Evolutionary conservation across 2,113 vertebrate species (phyloP).

Genomic region (Rhynchopsitta pachyrhyncha): DNA sequence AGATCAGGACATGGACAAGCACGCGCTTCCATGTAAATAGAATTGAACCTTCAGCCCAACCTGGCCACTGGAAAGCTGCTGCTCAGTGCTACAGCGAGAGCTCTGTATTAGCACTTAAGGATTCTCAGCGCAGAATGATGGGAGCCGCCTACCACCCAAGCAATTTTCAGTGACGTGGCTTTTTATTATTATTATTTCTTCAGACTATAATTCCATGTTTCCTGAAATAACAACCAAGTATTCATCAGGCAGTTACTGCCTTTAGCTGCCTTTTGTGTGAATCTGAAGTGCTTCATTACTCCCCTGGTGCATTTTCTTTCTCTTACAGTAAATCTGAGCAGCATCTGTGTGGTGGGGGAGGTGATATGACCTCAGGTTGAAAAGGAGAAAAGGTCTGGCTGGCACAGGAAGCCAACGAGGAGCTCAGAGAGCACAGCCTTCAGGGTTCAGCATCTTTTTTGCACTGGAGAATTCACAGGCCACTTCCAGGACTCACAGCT

Average conservation of each 20-base stretch:
- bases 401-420: neutral
- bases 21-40: neutral
- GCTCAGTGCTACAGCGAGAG: neutral
- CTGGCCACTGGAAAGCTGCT: neutral
- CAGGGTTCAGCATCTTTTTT: neutral
- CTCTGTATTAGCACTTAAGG: neutral
- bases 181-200: conserved; percentile 59
- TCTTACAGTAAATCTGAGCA: conserved; percentile 26
- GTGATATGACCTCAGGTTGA: neutral
- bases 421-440: neutral
- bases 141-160: neutral
- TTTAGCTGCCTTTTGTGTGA: conserved; percentile 59
- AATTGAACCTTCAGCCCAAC: neutral
- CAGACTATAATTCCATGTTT: conserved; percentile 63
- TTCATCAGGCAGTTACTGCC: conserved; percentile 44
- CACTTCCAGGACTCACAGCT: neutral
- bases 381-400: neutral
- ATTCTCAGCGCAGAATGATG: neutral
- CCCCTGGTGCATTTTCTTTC: neutral
- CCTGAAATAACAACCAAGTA: conserved; percentile 56
- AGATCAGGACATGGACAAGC: neutral
- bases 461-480: neutral
- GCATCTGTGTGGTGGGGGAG: neutral
- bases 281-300: conserved; percentile 53
- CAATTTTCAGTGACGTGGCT: conserved; percentile 30